Conservation (phyloP, 2,113 vertebrate species). For the Ondatra zibethicus region DNA sequence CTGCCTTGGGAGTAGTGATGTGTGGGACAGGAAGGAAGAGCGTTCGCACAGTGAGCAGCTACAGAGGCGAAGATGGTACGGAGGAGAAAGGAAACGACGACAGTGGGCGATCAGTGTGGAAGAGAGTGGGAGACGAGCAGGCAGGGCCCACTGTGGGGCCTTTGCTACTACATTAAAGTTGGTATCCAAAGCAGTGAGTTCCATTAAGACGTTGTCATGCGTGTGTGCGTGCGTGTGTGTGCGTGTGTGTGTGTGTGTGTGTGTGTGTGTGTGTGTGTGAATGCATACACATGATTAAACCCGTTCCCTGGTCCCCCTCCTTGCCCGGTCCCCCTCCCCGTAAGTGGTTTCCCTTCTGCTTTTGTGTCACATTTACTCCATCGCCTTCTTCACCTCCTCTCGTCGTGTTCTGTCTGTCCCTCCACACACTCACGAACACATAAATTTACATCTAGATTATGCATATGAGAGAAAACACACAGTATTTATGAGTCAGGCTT, state of each 20-base stretch:
- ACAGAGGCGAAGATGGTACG: background rate
- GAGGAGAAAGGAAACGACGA: background rate
- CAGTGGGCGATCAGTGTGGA: background rate
- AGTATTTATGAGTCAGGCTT: background rate
- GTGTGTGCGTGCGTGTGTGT: accelerated
- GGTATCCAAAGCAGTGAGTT: background rate
- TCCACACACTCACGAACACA: background rate
- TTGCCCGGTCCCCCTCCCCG: background rate
- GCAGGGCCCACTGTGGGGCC: background rate
- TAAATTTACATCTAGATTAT: background rate
- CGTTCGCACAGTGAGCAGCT: background rate
- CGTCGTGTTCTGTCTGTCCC: background rate
- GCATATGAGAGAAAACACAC: background rate
- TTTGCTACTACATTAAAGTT: background rate
- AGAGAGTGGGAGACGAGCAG: background rate
- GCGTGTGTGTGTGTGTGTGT: background rate
- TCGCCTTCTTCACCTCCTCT: background rate
- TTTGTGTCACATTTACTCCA: background rate
- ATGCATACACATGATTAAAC: background rate
- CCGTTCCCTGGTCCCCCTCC: background rate
- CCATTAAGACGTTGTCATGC: background rate
- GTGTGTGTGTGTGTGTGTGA: background rate
- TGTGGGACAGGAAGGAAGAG: background rate
- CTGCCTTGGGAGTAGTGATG: background rate
- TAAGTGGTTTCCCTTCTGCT: background rate